Evolutionary conservation across 1,140 invertebrate species (phyloP).

Genomic region (Archivesica marissinica): DNA sequence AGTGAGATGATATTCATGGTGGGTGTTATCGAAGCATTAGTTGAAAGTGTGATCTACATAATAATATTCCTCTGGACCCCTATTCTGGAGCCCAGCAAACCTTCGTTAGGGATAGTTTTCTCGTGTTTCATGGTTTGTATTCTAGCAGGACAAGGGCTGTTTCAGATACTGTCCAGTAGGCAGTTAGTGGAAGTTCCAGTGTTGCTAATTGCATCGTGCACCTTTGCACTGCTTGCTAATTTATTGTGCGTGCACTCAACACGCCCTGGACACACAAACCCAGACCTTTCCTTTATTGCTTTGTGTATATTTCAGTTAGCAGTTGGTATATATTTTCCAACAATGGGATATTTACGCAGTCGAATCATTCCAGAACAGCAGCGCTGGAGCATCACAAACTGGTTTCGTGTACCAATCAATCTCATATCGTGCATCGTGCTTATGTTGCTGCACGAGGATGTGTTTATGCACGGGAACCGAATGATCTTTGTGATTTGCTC

Average conservation of each 20-base stretch:
- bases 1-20: conserved; percentile 86
- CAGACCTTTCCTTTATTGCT: conserved; percentile 85
- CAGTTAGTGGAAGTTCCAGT: conserved; percentile 79
- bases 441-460: conserved; percentile 85
- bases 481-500: conserved; percentile 84
- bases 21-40: conserved; percentile 88
- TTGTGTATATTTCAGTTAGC: conserved; percentile 88
- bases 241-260: conserved; percentile 80
- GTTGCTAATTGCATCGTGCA: conserved; percentile 80
- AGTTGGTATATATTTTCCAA: conserved; percentile 84
- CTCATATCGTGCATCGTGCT: conserved; percentile 82
- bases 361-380: conserved; percentile 87
- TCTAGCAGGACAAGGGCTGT: conserved; percentile 88
- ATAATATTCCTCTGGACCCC: conserved; percentile 91
- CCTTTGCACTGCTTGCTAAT: conserved; percentile 78
- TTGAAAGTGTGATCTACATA: conserved; percentile 90
- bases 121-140: conserved; percentile 89
- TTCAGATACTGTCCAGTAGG: conserved; percentile 84
- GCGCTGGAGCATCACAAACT: conserved; percentile 82
- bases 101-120: conserved; percentile 84
- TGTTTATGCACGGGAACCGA: conserved; percentile 83
- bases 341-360: conserved; percentile 87
- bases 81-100: conserved; percentile 85
- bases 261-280: conserved; percentile 73
- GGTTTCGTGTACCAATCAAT: conserved; percentile 84